Percentiles rank a stretch among this genome's conserved stretches.
Conservation (phyloP, 2,797 vertebrate species). For the Schizopygopsis malacanthus region DNA sequence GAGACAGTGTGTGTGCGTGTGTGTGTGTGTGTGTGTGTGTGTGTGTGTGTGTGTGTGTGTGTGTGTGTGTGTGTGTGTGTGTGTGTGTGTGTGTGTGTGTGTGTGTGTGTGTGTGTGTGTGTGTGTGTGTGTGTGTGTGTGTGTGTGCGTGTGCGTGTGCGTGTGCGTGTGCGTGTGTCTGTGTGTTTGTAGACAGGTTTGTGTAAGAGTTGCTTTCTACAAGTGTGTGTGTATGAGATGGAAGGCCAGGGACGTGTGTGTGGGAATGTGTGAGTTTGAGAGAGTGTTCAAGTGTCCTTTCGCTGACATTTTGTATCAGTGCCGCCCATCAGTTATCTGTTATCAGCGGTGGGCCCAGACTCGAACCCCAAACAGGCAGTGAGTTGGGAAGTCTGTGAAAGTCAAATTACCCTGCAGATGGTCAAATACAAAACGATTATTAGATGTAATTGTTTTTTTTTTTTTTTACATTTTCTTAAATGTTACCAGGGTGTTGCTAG, state of each 20-base stretch:
- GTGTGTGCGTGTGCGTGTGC: slow-evolving; percentile 12
- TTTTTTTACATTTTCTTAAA: not conserved
- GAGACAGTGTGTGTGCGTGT: not conserved
- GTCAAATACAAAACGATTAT: not conserved
- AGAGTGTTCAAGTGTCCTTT: slow-evolving; percentile 51
- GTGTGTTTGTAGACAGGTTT: slow-evolving; percentile 30
- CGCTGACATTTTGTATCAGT: slow-evolving; percentile 54
- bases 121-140: slow-evolving; percentile 43
- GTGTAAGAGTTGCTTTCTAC: slow-evolving; percentile 40
- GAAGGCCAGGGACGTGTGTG: slow-evolving; percentile 28
- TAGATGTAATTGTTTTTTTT: too few species aligned
- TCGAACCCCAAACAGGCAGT: slow-evolving; percentile 31
- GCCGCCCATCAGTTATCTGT: slow-evolving; percentile 55
- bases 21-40: slow-evolving; percentile 10
- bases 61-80: slow-evolving; percentile 15
- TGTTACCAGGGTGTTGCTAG: not conserved
- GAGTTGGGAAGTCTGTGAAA: slow-evolving; percentile 39
- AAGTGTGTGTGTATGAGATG: slow-evolving; percentile 47
- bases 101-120: slow-evolving; percentile 44
- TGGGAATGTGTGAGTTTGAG: slow-evolving; percentile 43
- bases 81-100: slow-evolving; percentile 39
- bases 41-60: slow-evolving; percentile 43
- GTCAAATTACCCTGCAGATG: slow-evolving; percentile 9
- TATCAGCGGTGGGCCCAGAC: slow-evolving; percentile 44
- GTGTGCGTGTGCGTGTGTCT: slow-evolving; percentile 38